These are phyloP conservation scores for Rhagologus leucostigma DNA, from an alignment of 2,113 vertebrate genomes.

Conservation along the genomic window DNA sequence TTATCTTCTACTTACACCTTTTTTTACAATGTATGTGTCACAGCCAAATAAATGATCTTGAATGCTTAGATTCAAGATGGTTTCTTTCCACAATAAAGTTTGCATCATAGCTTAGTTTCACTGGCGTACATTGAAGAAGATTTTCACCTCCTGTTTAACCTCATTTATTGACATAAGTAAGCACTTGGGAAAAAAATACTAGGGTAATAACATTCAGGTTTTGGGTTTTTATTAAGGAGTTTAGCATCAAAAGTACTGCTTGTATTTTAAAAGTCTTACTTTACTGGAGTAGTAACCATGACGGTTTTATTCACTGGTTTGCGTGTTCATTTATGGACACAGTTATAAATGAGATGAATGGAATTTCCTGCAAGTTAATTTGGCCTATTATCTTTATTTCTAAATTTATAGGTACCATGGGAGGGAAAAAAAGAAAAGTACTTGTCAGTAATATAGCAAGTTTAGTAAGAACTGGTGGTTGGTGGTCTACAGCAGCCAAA, in stretches of 20 bases:
- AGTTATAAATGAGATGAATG: not conserved
- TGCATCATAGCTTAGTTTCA: not conserved
- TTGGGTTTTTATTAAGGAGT: not conserved
- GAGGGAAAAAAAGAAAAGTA: not conserved
- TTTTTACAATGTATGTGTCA: not conserved
- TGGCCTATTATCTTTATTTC: not conserved
- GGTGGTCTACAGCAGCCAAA: not conserved
- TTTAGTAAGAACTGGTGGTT: not conserved
- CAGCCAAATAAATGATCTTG: not conserved
- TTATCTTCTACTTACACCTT: not conserved
- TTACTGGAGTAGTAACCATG: not conserved
- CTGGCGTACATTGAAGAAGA: not conserved
- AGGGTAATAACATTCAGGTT: not conserved
- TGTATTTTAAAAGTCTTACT: not conserved
- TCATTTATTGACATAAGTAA: not conserved
- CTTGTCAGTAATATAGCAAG: not conserved
- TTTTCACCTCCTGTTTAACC: not conserved
- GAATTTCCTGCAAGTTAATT: not conserved
- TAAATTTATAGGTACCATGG: not conserved
- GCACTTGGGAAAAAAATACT: not conserved
- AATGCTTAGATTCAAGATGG: not conserved
- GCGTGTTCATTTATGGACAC: not conserved
- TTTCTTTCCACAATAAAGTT: not conserved
- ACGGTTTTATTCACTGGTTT: not conserved
- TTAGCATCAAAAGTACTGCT: not conserved